These are phyloP conservation scores for Petrolisthes cinctipes DNA, from an alignment of 2,888 invertebrate species.

Conservation along the genomic window DNA sequence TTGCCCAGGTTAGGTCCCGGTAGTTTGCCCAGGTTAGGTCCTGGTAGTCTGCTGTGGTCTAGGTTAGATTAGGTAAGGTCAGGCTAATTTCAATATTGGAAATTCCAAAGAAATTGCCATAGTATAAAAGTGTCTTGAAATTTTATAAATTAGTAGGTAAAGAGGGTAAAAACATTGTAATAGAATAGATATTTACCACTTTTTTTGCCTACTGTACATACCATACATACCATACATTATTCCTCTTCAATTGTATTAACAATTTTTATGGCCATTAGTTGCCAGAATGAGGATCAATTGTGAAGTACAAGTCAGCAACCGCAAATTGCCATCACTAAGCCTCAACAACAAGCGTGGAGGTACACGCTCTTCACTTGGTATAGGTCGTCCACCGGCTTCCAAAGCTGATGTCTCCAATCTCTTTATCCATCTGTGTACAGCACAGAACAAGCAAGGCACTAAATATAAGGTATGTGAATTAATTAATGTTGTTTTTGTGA, in stretches of 20 bases:
- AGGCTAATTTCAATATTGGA: no score
- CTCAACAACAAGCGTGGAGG: background rate
- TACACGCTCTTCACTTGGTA: constrained; percentile 35
- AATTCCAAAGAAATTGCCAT: no score
- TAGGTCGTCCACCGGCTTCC: constrained; percentile 32
- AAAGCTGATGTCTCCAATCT: constrained; percentile 28
- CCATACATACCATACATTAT: background rate
- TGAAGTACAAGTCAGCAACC: constrained; percentile 45
- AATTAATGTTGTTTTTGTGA: no score
- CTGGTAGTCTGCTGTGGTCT: no score
- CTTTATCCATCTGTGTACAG: constrained; percentile 54
- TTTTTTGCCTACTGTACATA: background rate
- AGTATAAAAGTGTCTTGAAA: no score
- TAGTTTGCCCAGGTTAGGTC: no score
- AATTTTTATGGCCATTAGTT: background rate
- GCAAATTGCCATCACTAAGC: background rate
- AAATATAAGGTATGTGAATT: constrained; percentile 43
- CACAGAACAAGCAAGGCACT: constrained; percentile 53
- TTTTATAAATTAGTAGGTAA: no score
- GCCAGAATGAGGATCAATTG: constrained; percentile 54
- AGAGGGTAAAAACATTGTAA: no score
- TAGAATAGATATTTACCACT: no score
- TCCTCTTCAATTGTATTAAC: background rate
- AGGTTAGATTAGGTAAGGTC: no score
- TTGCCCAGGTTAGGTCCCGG: no score